phyloP scores from a whole-genome alignment of 2,888 invertebrate genomes.

The Hipparchia sbordonii region DNA sequence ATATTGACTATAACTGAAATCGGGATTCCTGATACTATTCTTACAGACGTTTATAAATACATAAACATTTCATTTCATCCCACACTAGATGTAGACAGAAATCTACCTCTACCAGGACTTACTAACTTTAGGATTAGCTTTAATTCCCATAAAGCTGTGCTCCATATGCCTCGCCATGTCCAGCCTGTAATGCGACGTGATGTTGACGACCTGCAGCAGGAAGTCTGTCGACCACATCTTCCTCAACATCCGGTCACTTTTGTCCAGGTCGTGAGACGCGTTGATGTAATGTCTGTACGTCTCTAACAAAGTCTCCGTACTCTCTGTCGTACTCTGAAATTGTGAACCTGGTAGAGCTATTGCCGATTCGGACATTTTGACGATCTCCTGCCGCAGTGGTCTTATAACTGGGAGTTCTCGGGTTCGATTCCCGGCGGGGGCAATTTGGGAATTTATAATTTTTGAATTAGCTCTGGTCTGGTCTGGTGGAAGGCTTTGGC shows the following conservation, averaged over 20 bases:
- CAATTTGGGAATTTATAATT: too few relatives aligned
- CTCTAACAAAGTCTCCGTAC: conserved; percentile 34
- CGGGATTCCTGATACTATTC: too few relatives aligned
- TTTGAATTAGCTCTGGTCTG: too few relatives aligned
- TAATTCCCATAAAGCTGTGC: conserved; percentile 49
- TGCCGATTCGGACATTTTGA: too few relatives aligned
- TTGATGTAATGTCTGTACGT: conserved; percentile 44
- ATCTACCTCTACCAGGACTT: background rate
- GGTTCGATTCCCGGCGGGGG: too few relatives aligned
- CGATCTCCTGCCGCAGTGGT: background rate
- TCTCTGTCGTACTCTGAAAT: conserved; percentile 27
- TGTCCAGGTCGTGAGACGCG: conserved; percentile 47
- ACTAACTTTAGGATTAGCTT: conserved; percentile 36
- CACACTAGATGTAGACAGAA: background rate
- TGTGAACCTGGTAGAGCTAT: background rate
- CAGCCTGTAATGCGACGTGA: conserved; percentile 55
- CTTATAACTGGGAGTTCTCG: background rate
- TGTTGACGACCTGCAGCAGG: conserved; percentile 57
- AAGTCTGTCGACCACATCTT: conserved; percentile 50
- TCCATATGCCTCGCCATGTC: conserved; percentile 60
- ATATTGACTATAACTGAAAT: too few relatives aligned
- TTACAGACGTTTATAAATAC: too few relatives aligned
- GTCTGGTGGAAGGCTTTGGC: too few relatives aligned
- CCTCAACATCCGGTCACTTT: conserved; percentile 48
- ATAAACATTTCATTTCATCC: too few relatives aligned